Evolutionary conservation across 2,797 vertebrate genomes (phyloP).

Genomic region (Chrosomus eos): DNA sequence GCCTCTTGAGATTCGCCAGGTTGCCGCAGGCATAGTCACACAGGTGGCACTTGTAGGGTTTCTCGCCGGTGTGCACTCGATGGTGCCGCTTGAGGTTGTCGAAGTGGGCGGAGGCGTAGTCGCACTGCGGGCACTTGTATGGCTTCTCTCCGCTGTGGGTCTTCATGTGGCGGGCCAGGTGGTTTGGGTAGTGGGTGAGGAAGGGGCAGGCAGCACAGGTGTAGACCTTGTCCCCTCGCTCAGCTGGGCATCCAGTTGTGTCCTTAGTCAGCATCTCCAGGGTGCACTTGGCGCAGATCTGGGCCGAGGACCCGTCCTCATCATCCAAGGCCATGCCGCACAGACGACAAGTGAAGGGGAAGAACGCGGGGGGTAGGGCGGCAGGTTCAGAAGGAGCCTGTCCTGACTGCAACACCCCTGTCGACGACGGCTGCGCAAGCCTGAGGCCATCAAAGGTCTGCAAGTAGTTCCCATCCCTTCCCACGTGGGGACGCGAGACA

Average conservation of each 20-base stretch:
- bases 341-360: slow-evolving; percentile 90
- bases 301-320: slow-evolving; percentile 84
- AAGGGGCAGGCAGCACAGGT: slow-evolving; percentile 92
- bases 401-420: slow-evolving; percentile 65
- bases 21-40: slow-evolving; percentile 97
- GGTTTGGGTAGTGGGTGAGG: slow-evolving; percentile 96
- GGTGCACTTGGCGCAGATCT: slow-evolving; percentile 90
- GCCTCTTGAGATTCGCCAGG: slow-evolving; percentile 96
- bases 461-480: slow-evolving; percentile 79
- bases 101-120: slow-evolving; percentile 93
- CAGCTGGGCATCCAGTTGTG: slow-evolving; percentile 72
- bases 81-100: slow-evolving; percentile 98
- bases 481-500: slow-evolving; percentile 77
- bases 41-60: slow-evolving; percentile 96
- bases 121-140: slow-evolving; percentile 92
- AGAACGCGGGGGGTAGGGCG: slow-evolving; percentile 82
- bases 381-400: slow-evolving; percentile 59
- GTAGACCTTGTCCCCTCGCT: slow-evolving; percentile 87
- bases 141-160: slow-evolving; percentile 98
- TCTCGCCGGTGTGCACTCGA: slow-evolving; percentile 94
- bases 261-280: slow-evolving; percentile 87
- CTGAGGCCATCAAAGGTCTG: slow-evolving; percentile 80
- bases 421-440: slow-evolving; percentile 70
- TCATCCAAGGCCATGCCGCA: slow-evolving; percentile 91
- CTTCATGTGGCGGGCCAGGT: slow-evolving; percentile 98